Evolutionary conservation across 2,797 vertebrate genomes (phyloP).

Genomic region (Sebastes variabilis): DNA sequence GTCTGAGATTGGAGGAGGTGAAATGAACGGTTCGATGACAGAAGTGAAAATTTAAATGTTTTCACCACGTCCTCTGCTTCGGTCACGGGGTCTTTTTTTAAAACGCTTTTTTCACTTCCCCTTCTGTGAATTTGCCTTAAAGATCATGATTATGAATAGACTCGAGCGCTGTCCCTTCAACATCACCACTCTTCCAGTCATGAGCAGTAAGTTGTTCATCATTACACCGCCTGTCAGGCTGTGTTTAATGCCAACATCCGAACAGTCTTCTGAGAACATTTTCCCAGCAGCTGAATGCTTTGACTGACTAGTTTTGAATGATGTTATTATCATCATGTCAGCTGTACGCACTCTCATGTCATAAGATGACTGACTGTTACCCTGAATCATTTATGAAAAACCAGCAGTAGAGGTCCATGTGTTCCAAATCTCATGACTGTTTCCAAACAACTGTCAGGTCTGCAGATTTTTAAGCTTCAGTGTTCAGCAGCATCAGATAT

Average conservation of each 20-base stretch:
- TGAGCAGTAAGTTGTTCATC: conserved; percentile 25
- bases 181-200: not conserved
- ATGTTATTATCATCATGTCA: conserved; percentile 9
- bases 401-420: conserved; percentile 8
- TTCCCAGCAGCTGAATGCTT: not conserved
- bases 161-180: conserved; percentile 1
- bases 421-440: conserved; percentile 23
- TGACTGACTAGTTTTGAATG: conserved; percentile 7
- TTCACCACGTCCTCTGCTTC: not conserved
- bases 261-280: not conserved
- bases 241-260: not conserved
- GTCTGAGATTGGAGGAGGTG: not conserved
- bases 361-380: conserved; percentile 19
- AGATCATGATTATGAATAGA: conserved; percentile 22
- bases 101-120: conserved; percentile 14
- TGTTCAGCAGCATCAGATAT: conserved; percentile 14
- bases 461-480: not conserved
- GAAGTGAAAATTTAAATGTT: not conserved
- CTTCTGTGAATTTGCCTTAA: conserved; percentile 11
- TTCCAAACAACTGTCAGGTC: conserved; percentile 24
- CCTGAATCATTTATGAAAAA: conserved; percentile 30
- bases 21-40: not conserved
- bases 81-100: not conserved
- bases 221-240: conserved; percentile 31
- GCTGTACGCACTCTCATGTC: conserved; percentile 8